phyloP scores from a whole-genome alignment of 1,140 invertebrate genomes.

The Nautilus pompilius region DNA sequence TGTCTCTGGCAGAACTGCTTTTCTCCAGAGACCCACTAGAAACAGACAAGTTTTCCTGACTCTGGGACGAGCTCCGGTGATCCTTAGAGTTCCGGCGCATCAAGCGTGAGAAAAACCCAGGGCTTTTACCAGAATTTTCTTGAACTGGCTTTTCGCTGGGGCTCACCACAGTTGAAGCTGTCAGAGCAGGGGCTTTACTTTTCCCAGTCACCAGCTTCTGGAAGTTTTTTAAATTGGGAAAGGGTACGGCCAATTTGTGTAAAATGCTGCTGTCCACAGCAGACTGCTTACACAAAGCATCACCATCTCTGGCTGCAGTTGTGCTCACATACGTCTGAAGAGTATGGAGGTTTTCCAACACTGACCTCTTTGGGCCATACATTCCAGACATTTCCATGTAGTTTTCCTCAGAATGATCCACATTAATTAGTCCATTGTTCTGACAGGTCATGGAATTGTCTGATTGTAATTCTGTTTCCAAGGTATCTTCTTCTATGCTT shows the following conservation, averaged over 20 bases:
- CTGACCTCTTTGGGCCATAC: conserved; percentile 7
- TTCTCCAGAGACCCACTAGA: conserved; percentile 3
- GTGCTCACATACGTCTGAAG: conserved; percentile 21
- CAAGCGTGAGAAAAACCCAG: conserved; percentile 40
- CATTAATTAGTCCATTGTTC: not conserved
- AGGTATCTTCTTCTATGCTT: conserved; percentile 10
- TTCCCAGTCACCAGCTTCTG: not conserved
- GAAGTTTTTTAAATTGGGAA: conserved; percentile 1
- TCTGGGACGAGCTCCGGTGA: conserved; percentile 32
- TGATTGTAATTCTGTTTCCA: conserved; percentile 17
- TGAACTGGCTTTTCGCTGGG: conserved; percentile 13
- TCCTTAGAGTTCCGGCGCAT: conserved; percentile 44
- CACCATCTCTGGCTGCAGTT: conserved; percentile 5
- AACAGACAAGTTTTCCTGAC: conserved; percentile 37
- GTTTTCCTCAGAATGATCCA: conserved; percentile 10
- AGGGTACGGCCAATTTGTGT: too few species aligned
- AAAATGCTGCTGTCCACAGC: too few species aligned
- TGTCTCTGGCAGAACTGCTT: not conserved
- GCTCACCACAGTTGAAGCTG: conserved; percentile 12
- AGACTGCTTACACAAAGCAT: not conserved
- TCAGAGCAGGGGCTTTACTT: not conserved
- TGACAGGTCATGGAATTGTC: conserved; percentile 6
- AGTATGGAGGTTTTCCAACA: conserved; percentile 25
- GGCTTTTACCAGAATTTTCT: conserved; percentile 21
- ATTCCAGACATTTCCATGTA: conserved; percentile 25